These are phyloP conservation scores for Chrysodeixis includens DNA, from an alignment of 2,888 invertebrate species.

Conservation along the genomic window DNA sequence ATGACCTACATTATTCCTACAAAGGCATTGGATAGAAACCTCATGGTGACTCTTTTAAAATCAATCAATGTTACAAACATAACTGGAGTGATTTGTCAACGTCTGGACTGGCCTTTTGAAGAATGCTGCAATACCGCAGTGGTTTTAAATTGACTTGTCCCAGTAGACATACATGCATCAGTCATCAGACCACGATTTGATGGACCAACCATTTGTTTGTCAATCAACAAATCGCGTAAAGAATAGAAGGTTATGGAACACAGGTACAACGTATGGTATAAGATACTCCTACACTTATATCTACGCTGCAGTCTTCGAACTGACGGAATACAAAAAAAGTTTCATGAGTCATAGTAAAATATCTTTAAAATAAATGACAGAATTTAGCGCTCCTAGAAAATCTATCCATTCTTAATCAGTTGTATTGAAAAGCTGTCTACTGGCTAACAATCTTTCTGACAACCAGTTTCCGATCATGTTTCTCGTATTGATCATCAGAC, in stretches of 20 bases:
- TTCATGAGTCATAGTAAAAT: too few relatives aligned
- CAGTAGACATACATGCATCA: not conserved
- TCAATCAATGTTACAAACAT: slow-evolving; percentile 5
- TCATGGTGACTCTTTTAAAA: slow-evolving; percentile 4
- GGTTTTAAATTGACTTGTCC: slow-evolving; percentile 8
- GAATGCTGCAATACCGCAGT: slow-evolving; percentile 6
- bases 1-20: not conserved
- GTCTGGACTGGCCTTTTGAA: slow-evolving; percentile 7
- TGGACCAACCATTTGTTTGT: slow-evolving; percentile 2
- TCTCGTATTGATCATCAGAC: too few relatives aligned
- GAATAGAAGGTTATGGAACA: not conserved
- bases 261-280: too few relatives aligned
- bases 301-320: too few relatives aligned
- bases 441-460: too few relatives aligned
- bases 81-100: slow-evolving; percentile 5
- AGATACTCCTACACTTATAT: too few relatives aligned
- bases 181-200: not conserved
- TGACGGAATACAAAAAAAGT: too few relatives aligned
- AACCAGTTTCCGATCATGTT: too few relatives aligned
- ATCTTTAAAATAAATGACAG: too few relatives aligned
- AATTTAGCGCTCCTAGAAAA: too few relatives aligned
- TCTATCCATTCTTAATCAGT: too few relatives aligned
- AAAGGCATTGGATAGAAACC: not conserved
- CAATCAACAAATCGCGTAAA: not conserved
- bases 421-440: too few relatives aligned